phyloP scores from a whole-genome alignment of 2,888 invertebrate species.

The Scaptomyza parva region DNA sequence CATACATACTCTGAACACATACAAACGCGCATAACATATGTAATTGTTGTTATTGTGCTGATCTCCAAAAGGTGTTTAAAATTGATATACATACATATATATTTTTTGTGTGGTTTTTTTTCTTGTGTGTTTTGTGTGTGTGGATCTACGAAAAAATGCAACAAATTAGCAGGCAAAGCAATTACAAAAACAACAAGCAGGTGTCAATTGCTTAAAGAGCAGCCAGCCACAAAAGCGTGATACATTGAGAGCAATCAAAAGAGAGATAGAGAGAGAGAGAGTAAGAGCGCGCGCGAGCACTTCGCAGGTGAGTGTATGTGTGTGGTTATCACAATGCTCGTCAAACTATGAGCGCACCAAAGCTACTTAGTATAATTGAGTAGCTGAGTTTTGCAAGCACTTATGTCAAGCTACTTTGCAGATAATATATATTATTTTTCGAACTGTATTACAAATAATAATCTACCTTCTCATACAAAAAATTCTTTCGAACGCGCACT shows the following conservation, averaged over 20 bases:
- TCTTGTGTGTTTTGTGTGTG: conserved; percentile 12
- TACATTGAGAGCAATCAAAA: too few relatives aligned
- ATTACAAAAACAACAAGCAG: conserved; percentile 41
- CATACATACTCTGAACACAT: conserved; percentile 8
- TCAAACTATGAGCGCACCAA: conserved; percentile 43
- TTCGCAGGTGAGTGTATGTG: conserved; percentile 30
- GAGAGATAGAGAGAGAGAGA: conserved; percentile 3
- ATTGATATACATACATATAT: not conserved
- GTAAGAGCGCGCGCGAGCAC: conserved; percentile 3
- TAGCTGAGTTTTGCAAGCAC: conserved; percentile 23
- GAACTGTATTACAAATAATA: not conserved
- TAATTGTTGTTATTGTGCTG: conserved; percentile 11
- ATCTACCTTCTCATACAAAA: conserved; percentile 4
- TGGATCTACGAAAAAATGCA: conserved; percentile 39
- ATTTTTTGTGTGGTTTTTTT: conserved; percentile 11
- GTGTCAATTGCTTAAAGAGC: conserved; percentile 37
- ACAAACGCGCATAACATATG: conserved; percentile 3
- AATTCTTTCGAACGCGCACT: conserved; percentile 12
- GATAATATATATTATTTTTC: not conserved
- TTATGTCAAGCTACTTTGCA: not conserved
- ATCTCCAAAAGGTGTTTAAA: conserved; percentile 19
- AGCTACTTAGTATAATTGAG: conserved; percentile 24
- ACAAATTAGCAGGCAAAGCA: conserved; percentile 34
- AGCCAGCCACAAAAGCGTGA: conserved; percentile 20
- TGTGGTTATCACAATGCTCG: conserved; percentile 17